These are phyloP conservation scores for Zaprionus bogoriensis DNA, from an alignment of 2,888 invertebrate species.

Conservation along the genomic window DNA sequence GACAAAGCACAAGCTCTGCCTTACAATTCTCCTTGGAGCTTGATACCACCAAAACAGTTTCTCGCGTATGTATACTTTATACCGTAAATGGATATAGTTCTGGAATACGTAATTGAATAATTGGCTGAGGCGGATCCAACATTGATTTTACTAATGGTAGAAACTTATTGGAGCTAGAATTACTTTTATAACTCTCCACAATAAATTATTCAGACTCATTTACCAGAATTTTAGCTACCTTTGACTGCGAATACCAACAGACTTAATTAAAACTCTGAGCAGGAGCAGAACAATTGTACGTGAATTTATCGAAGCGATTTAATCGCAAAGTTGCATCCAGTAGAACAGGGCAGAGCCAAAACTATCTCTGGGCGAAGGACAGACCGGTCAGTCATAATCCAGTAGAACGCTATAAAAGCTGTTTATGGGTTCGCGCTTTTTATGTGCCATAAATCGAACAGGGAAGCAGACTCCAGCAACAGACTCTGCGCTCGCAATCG, in stretches of 20 bases:
- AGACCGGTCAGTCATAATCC: conserved; percentile 66
- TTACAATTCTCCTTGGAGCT: conserved; percentile 38
- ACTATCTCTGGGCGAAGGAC: conserved; percentile 34
- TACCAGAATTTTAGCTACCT: no score
- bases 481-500: conserved; percentile 1
- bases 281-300: conserved; percentile 59
- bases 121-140: conserved; percentile 31
- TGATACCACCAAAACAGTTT: conserved; percentile 11
- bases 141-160: conserved; percentile 24
- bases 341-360: neutral
- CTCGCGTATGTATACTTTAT: neutral
- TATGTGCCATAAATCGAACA: conserved; percentile 77
- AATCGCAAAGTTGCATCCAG: conserved; percentile 55
- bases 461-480: conserved; percentile 51
- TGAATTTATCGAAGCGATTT: conserved; percentile 70
- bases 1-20: conserved; percentile 28
- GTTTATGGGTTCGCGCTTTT: conserved; percentile 82
- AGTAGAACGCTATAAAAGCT: conserved; percentile 82
- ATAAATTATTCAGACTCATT: no score
- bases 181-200: no score
- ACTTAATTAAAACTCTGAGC: conserved; percentile 53
- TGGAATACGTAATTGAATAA: conserved; percentile 4
- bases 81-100: neutral
- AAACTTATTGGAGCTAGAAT: neutral
- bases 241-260: no score